These are phyloP conservation scores for Harpagoxenus sublaevis DNA, from an alignment of 2,888 invertebrate species.

Conservation along the genomic window DNA sequence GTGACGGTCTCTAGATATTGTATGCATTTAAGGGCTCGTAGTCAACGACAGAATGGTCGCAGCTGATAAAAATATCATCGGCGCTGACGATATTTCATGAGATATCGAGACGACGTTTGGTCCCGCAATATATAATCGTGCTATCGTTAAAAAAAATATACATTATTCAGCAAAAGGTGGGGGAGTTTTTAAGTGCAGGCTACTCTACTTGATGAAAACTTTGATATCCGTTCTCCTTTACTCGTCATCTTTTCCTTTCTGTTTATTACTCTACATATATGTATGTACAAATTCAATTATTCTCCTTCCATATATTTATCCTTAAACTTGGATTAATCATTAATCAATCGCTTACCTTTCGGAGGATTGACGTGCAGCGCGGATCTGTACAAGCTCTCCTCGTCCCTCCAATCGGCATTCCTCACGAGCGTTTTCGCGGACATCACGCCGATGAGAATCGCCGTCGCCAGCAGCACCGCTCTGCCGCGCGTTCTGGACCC, in stretches of 20 bases:
- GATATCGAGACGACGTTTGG: neutral
- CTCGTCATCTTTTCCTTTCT: neutral
- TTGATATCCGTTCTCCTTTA: neutral
- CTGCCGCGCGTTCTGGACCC: slow-evolving; percentile 85
- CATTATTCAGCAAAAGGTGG: neutral
- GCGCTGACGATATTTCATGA: neutral
- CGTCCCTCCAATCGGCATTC: slow-evolving; percentile 97
- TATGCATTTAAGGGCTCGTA: slow-evolving; percentile 29
- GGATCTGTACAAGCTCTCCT: slow-evolving; percentile 96
- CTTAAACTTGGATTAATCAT: neutral
- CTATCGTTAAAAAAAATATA: slow-evolving; percentile 12
- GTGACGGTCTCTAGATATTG: slow-evolving; percentile 12
- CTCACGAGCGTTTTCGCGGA: slow-evolving; percentile 92
- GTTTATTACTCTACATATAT: neutral
- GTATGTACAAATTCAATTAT: neutral
- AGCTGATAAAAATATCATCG: slow-evolving; percentile 45
- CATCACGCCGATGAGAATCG: slow-evolving; percentile 90
- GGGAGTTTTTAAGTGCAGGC: neutral
- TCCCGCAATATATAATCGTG: neutral
- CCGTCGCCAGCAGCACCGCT: slow-evolving; percentile 72
- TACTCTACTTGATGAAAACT: slow-evolving; percentile 3
- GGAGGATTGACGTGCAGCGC: slow-evolving; percentile 97
- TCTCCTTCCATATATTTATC: neutral
- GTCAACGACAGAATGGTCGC: neutral
- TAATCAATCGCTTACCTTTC: slow-evolving; percentile 91